Conservation (phyloP, 2,888 invertebrate species). For the Watsonalla cultraria region DNA sequence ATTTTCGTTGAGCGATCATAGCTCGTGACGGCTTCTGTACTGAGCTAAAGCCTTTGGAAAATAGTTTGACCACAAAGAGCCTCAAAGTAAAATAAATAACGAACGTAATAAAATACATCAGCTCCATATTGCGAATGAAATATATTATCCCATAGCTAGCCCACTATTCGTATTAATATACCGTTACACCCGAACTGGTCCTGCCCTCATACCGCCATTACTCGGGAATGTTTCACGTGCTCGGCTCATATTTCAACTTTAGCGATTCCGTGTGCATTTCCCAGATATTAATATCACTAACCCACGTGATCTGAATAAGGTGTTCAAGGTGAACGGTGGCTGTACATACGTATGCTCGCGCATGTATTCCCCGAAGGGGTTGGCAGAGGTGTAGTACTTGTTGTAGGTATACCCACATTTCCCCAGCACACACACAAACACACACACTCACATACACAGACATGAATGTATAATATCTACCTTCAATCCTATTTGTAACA, state of each 20-base stretch:
- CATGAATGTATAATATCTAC: too few species aligned
- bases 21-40: too few species aligned
- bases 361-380: neutral
- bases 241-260: slow-evolving; percentile 8
- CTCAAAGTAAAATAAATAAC: neutral
- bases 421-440: too few species aligned
- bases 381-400: too few species aligned
- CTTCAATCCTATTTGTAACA: too few species aligned
- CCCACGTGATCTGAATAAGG: slow-evolving; percentile 33
- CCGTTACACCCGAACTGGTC: neutral
- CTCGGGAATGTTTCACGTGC: neutral
- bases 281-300: slow-evolving; percentile 37
- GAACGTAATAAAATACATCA: neutral
- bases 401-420: too few species aligned
- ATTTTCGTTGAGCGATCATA: too few species aligned
- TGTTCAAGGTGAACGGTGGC: slow-evolving; percentile 4
- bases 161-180: neutral
- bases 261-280: slow-evolving; percentile 37
- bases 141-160: neutral
- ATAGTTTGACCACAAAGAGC: neutral
- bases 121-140: neutral
- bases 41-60: too few species aligned
- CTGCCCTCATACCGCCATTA: neutral
- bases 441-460: too few species aligned
- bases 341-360: neutral